Conservation (phyloP, 2,113 vertebrate genomes). For the Felis chaus region DNA sequence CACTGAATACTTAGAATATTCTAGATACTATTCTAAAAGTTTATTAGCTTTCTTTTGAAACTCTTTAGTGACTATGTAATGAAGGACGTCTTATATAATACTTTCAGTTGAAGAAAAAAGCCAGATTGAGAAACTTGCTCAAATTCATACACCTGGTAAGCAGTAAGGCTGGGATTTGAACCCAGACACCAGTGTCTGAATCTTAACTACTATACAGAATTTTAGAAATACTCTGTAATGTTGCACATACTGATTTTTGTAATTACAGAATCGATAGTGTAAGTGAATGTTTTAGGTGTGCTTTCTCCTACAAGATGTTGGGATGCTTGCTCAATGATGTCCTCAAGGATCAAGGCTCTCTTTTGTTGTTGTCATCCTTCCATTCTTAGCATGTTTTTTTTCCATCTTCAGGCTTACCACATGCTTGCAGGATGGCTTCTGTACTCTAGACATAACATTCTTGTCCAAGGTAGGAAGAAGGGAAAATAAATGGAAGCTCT, state of each 20-base stretch:
- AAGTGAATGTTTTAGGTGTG: background rate
- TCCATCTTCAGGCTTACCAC: background rate
- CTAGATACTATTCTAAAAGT: background rate
- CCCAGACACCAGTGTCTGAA: background rate
- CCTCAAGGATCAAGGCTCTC: background rate
- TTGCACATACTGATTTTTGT: background rate
- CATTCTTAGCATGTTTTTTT: background rate
- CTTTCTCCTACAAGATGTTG: background rate
- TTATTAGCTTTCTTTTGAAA: background rate
- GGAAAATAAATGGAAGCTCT: background rate
- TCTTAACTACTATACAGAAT: background rate
- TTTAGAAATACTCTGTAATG: background rate
- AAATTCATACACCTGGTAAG: background rate
- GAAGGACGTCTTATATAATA: background rate
- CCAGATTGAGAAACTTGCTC: background rate
- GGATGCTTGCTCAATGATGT: background rate
- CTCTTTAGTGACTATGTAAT: background rate
- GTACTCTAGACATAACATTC: background rate
- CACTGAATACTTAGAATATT: background rate
- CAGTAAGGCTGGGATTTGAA: background rate
- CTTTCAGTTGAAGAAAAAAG: background rate
- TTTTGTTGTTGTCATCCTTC: background rate
- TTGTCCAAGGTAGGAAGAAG: background rate
- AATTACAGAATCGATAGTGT: background rate
- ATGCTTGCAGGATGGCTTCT: background rate